These are phyloP conservation scores for Mixornis gularis DNA, from an alignment of 2,113 vertebrate species.

Conservation along the genomic window DNA sequence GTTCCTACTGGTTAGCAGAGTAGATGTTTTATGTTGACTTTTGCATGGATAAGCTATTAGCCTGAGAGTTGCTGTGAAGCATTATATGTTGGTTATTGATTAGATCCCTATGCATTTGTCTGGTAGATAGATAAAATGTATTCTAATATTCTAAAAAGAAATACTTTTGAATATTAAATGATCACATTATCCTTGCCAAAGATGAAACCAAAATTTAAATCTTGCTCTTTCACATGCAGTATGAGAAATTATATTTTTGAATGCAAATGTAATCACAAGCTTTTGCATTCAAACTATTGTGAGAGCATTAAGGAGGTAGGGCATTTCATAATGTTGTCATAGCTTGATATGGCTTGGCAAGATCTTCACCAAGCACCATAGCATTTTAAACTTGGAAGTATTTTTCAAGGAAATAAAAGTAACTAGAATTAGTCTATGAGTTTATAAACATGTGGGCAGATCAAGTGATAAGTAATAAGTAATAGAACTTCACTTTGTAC, in stretches of 20 bases:
- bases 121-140: neutral
- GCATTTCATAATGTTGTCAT: neutral
- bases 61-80: neutral
- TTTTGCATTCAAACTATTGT: neutral
- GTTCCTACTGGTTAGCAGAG: neutral
- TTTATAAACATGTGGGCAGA: neutral
- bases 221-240: neutral
- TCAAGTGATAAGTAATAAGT: neutral
- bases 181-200: neutral
- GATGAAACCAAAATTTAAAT: neutral
- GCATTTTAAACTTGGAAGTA: neutral
- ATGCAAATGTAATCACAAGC: neutral
- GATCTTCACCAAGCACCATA: neutral
- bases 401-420: neutral
- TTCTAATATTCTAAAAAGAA: neutral
- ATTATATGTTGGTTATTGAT: neutral
- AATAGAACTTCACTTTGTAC: neutral
- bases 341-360: neutral
- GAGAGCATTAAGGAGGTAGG: neutral
- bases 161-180: neutral
- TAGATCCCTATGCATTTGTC: neutral
- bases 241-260: neutral
- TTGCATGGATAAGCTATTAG: neutral
- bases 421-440: neutral
- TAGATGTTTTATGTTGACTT: neutral